Conservation (phyloP, 2,797 vertebrate genomes). For the Coranthus polyacanthus region DNA sequence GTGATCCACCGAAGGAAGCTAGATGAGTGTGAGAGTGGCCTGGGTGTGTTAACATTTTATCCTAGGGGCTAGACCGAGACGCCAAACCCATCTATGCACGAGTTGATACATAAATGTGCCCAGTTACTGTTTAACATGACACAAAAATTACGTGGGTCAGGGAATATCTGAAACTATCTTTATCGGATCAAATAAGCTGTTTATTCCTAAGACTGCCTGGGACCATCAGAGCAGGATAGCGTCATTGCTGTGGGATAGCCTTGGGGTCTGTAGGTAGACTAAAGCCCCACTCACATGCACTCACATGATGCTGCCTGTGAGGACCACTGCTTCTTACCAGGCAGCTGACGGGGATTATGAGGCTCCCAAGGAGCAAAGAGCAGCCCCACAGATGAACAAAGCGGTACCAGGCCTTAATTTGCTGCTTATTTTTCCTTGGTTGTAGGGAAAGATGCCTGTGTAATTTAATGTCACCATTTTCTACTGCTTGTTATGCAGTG, state of each 20-base stretch:
- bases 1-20: slow-evolving; percentile 48
- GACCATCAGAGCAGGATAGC: slow-evolving; percentile 7
- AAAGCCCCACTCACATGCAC: slow-evolving; percentile 73
- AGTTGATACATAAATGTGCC: background rate
- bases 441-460: slow-evolving; percentile 21
- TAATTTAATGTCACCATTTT: slow-evolving; percentile 37
- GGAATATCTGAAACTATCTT: too few relatives aligned
- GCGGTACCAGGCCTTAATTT: slow-evolving; percentile 22
- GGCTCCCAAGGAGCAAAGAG: slow-evolving; percentile 65
- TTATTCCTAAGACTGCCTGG: slow-evolving; percentile 5
- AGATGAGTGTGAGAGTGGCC: slow-evolving; percentile 5
- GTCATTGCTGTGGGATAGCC: slow-evolving; percentile 48
- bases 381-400: slow-evolving; percentile 40
- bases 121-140: background rate
- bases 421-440: slow-evolving; percentile 24
- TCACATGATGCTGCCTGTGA: slow-evolving; percentile 85
- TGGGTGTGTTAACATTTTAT: slow-evolving; percentile 14
- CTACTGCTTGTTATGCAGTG: slow-evolving; percentile 34
- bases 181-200: slow-evolving; percentile 9
- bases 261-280: slow-evolving; percentile 67
- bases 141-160: background rate
- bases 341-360: slow-evolving; percentile 89
- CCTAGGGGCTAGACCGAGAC: slow-evolving; percentile 4
- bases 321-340: slow-evolving; percentile 71
- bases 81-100: background rate